Evolutionary conservation across 2,113 vertebrate genomes (phyloP).

Genomic region (Scolopax mira): DNA sequence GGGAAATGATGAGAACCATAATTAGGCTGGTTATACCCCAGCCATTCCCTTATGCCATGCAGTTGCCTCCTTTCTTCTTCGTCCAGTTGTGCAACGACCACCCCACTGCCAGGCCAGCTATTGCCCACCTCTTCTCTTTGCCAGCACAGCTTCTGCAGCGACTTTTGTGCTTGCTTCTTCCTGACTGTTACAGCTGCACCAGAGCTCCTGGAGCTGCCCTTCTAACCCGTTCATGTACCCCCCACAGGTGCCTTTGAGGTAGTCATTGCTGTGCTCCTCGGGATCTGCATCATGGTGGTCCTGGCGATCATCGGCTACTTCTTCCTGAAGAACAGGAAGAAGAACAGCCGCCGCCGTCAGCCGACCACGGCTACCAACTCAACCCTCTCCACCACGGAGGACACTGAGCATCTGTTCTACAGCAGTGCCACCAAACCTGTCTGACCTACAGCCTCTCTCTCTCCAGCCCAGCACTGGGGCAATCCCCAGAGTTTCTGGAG

Average conservation of each 20-base stretch:
- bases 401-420: conserved; percentile 88
- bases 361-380: conserved; percentile 76
- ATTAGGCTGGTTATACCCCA: neutral
- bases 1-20: neutral
- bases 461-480: neutral
- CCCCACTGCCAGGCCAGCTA: neutral
- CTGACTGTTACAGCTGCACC: neutral
- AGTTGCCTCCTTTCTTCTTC: neutral
- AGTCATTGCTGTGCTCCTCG: conserved; percentile 75
- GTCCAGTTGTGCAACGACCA: neutral
- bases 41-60: neutral
- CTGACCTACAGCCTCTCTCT: conserved; percentile 67
- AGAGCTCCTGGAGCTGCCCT: neutral
- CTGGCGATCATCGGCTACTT: conserved; percentile 82
- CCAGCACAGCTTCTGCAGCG: neutral
- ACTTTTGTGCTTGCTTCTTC: neutral
- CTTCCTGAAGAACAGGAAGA: conserved; percentile 79
- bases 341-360: conserved; percentile 62
- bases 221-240: neutral
- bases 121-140: neutral
- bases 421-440: conserved; percentile 89
- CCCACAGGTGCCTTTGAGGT: conserved; percentile 68
- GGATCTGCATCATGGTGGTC: conserved; percentile 79
- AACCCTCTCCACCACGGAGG: conserved; percentile 75
- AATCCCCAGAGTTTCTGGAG: conserved; percentile 1